Conservation (phyloP, 2,888 invertebrate genomes). For the Fragum whitleyi region DNA sequence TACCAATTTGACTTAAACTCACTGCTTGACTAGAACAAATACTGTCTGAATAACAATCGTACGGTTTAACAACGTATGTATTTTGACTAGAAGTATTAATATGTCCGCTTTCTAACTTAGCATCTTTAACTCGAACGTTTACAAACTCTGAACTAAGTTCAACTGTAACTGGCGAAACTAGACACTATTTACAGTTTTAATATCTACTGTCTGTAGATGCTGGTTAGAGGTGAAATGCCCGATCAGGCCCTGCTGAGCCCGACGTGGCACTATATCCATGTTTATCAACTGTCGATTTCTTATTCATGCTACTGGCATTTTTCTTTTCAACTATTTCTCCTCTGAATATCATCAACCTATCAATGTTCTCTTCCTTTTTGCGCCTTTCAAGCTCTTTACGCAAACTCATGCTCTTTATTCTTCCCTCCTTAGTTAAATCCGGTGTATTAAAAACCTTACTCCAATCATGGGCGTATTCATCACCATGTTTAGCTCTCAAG, state of each 20-base stretch:
- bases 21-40: too few relatives aligned
- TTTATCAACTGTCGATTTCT: neutral
- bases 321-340: constrained; percentile 17
- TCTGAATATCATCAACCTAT: constrained; percentile 2
- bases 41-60: too few relatives aligned
- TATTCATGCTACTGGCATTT: neutral
- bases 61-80: too few relatives aligned
- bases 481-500: constrained; percentile 7
- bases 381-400: constrained; percentile 10
- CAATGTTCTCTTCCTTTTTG: constrained; percentile 5
- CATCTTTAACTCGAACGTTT: too few relatives aligned
- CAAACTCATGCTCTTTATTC: constrained; percentile 1
- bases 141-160: too few relatives aligned
- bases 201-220: neutral
- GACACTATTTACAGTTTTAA: too few relatives aligned
- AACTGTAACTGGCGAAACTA: too few relatives aligned
- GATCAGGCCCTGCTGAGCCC: neutral
- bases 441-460: constrained; percentile 28
- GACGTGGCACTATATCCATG: neutral
- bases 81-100: too few relatives aligned
- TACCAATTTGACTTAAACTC: too few relatives aligned
- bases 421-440: constrained; percentile 24
- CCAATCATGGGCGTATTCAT: constrained; percentile 8
- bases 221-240: neutral
- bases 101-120: too few relatives aligned